Base-by-base conservation (phyloP, 2,797 vertebrate species). In the Sphenopsis melanotis region DNA sequence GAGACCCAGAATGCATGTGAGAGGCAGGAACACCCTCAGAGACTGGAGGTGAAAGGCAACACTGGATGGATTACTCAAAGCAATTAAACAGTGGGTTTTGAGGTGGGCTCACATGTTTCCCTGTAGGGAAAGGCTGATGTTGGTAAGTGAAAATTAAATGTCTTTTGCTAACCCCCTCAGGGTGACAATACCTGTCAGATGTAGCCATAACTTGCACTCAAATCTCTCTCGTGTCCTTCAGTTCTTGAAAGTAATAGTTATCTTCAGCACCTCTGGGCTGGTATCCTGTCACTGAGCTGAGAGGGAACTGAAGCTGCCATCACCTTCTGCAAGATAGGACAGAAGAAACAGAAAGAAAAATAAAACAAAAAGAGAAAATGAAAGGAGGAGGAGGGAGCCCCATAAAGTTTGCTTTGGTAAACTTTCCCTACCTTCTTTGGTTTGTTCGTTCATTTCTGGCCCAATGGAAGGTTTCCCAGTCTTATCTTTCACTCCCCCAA, bases 141-240 rank as follows among this genome's bases (percentile, higher is more conserved):
- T 90, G 90, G 42, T 71, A 95, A 87, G 76, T 75, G 95, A 94
- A 96, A 96, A 96, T 93, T 95, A 91, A 85, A 93, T 87, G 88
- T 71, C 90, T 93, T 92, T 80, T 91, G 47, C 29, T 87, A 70
- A 36, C 83, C 61, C 69, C 84, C 49, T 82, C 65, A 64, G 82
- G 56, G n/a, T 89, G 83, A 92, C 7, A 6, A 52, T 74, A 68
- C 37, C 44, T 84, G 47, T 87, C 90, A 93, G 60, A 80, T 61
- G 12, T 60, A 90, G 78, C 78, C 56, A 44, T 68, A 94, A 75
- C 60, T 87, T 50, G 47, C 23, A 53, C 52, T 92, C 64, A 74
- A 64, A 92, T 93, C 47, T 88, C n/a, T 87, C 60, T 92, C 66
- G 74, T 1, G 30, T 93, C 71, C 59, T 89, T 42, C 39, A 57